Evolutionary conservation across 2,113 vertebrate species (phyloP).

Genomic region (Dicerorhinus sumatrensis): DNA sequence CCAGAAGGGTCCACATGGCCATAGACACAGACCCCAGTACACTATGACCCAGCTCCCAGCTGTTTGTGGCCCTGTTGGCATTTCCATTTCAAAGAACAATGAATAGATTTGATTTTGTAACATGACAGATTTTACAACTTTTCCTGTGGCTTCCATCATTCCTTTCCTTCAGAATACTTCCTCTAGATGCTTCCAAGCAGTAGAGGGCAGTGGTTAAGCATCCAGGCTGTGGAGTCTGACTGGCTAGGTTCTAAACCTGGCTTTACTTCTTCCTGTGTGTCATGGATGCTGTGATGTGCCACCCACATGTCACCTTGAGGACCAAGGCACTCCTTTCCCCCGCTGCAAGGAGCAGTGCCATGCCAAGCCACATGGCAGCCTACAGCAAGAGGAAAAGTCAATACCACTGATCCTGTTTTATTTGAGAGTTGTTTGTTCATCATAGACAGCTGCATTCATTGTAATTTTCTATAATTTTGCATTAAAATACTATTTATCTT

Average conservation of each 20-base stretch:
- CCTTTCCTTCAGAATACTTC: not conserved
- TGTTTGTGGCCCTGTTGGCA: fast-evolving
- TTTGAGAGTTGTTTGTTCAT: not conserved
- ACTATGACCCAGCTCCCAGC: not conserved
- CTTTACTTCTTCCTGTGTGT: not conserved
- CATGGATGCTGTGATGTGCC: too few relatives aligned
- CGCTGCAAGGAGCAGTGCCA: not conserved
- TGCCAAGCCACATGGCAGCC: fast-evolving
- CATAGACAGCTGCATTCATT: not conserved
- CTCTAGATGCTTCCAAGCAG: not conserved
- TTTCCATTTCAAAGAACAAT: not conserved
- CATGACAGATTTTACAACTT: not conserved
- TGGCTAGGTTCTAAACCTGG: not conserved
- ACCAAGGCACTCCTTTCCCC: not conserved
- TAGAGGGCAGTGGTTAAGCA: constrained; percentile 47
- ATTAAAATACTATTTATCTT: not conserved
- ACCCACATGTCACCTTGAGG: not conserved
- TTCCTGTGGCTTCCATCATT: not conserved
- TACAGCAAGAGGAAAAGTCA: not conserved
- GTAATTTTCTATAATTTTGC: not conserved
- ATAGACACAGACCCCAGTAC: not conserved
- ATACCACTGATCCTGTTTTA: not conserved
- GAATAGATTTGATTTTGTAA: not conserved
- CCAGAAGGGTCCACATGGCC: not conserved
- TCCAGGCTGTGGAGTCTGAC: not conserved